Evolutionary conservation across 1,140 invertebrate genomes (phyloP).

Genomic region (Ceratina calcarata): DNA sequence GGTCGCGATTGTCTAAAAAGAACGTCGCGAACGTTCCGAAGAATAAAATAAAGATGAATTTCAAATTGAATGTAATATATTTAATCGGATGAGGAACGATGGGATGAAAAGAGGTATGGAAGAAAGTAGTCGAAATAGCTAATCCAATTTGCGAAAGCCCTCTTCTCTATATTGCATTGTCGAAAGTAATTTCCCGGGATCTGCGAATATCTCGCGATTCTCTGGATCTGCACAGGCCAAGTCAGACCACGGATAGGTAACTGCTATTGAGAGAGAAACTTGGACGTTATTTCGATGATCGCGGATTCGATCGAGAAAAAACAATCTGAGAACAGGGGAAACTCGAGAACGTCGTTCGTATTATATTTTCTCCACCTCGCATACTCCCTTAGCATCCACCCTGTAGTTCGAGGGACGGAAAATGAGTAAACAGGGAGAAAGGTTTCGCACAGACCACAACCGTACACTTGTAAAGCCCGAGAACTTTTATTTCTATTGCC

Average conservation of each 20-base stretch:
- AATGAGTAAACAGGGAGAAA: background rate
- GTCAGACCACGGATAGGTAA: background rate
- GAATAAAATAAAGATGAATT: background rate
- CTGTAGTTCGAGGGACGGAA: too few relatives aligned
- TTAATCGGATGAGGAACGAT: background rate
- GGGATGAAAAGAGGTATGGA: conserved; percentile 1
- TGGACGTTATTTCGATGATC: conserved; percentile 51
- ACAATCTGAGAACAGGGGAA: too few relatives aligned
- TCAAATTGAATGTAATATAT: too few relatives aligned
- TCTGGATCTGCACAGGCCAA: background rate
- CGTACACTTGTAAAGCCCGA: background rate
- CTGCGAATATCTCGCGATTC: conserved; percentile 23
- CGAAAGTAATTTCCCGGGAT: conserved; percentile 6
- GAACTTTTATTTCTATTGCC: conserved; percentile 38
- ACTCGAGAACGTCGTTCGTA: background rate
- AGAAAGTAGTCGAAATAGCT: conserved; percentile 53
- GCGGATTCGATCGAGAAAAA: conserved; percentile 12
- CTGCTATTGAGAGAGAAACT: background rate
- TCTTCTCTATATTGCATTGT: conserved; percentile 43
- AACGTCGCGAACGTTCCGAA: background rate
- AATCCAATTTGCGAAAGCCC: conserved; percentile 66
- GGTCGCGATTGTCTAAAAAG: background rate
- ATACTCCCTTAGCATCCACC: background rate
- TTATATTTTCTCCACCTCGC: background rate
- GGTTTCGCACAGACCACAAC: background rate